Conservation (phyloP, 2,888 invertebrate species). For the Bellardia bayeri region DNA sequence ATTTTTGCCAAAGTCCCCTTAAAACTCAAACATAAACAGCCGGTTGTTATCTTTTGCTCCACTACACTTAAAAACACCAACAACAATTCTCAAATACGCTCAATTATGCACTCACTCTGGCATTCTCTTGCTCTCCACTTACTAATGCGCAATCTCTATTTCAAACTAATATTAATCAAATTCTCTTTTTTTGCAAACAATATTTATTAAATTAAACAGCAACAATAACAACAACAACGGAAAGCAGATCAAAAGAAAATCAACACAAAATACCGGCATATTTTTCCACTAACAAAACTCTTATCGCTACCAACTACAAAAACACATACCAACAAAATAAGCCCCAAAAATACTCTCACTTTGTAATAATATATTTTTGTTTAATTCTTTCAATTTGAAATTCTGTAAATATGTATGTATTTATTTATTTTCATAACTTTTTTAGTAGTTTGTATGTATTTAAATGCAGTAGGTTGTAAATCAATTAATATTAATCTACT, state of each 20-base stretch:
- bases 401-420: background rate
- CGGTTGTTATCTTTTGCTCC: constrained; percentile 69
- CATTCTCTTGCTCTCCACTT: constrained; percentile 32
- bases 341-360: constrained; percentile 2
- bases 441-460: background rate
- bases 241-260: constrained; percentile 10
- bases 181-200: constrained; percentile 35
- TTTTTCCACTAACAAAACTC: constrained; percentile 47
- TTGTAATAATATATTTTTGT: no score
- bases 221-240: constrained; percentile 5
- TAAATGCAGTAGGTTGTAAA: background rate
- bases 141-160: constrained; percentile 52
- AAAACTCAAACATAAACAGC: constrained; percentile 68
- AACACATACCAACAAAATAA: background rate
- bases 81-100: constrained; percentile 1
- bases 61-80: constrained; percentile 19
- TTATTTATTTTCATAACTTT: background rate
- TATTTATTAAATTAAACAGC: constrained; percentile 51
- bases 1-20: constrained; percentile 67
- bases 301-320: constrained; percentile 20
- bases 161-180: constrained; percentile 47
- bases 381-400: no score
- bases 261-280: constrained; percentile 65
- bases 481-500: constrained; percentile 29
- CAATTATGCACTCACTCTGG: background rate